phyloP scores from a whole-genome alignment of 2,113 vertebrate genomes.

The Scopus umbretta region DNA sequence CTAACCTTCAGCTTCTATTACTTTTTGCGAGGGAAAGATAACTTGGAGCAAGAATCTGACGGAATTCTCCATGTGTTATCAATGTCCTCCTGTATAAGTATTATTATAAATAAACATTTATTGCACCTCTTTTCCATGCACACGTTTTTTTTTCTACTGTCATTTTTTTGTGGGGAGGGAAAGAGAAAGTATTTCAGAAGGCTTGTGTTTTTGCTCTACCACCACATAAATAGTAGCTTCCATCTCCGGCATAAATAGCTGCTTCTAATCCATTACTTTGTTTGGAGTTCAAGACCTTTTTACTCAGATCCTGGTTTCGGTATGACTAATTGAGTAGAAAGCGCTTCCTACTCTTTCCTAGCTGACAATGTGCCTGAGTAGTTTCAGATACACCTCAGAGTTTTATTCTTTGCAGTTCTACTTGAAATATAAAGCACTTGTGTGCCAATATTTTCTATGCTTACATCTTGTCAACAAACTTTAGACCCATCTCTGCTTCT shows the following conservation, averaged over 20 bases:
- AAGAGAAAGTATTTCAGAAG: background rate
- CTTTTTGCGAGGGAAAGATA: background rate
- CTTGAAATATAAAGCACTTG: background rate
- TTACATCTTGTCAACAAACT: background rate
- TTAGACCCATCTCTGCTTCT: background rate
- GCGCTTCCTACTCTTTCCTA: background rate
- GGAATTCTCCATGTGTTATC: background rate
- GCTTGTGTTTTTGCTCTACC: background rate
- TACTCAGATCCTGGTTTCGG: background rate
- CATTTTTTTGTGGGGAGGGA: background rate
- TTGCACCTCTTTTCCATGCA: background rate
- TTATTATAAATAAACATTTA: constrained; percentile 46
- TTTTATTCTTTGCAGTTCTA: background rate
- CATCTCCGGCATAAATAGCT: background rate
- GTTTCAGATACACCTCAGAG: background rate
- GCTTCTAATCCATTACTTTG: background rate
- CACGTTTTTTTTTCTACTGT: background rate
- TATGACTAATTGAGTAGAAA: background rate
- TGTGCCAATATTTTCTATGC: background rate
- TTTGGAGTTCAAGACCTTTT: background rate
- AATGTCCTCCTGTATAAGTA: background rate
- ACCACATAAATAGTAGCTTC: background rate
- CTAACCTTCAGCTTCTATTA: background rate
- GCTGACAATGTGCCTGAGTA: background rate
- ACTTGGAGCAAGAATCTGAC: background rate